Conservation (phyloP, 2,888 invertebrate genomes). For the Lochmaea capreae region DNA sequence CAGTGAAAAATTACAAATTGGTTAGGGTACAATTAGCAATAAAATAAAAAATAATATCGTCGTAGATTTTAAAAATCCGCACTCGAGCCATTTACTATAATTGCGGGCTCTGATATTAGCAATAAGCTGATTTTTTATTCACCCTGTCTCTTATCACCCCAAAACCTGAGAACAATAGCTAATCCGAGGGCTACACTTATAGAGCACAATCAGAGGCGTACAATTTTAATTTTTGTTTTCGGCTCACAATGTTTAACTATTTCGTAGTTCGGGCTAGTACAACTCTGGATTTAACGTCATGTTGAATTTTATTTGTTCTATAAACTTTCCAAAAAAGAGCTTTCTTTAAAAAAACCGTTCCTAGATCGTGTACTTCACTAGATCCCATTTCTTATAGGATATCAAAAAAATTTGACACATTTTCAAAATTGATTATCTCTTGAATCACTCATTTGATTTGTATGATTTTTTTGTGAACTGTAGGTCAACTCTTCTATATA, state of each 20-base stretch:
- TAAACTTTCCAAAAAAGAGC: too few relatives aligned
- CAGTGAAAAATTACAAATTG: slow-evolving; percentile 47
- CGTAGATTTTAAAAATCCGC: slow-evolving; percentile 59
- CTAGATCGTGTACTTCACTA: too few relatives aligned
- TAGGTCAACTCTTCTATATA: too few relatives aligned
- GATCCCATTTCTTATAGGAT: too few relatives aligned
- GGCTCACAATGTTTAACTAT: not conserved
- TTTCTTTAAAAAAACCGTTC: too few relatives aligned
- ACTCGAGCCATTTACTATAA: slow-evolving; percentile 63
- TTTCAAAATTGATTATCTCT: too few relatives aligned
- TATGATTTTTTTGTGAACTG: too few relatives aligned
- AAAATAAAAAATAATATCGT: slow-evolving; percentile 61
- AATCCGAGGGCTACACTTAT: slow-evolving; percentile 58
- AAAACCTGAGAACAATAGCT: slow-evolving; percentile 64
- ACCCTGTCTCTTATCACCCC: slow-evolving; percentile 65
- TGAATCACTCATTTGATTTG: too few relatives aligned
- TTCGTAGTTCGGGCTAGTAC: not conserved
- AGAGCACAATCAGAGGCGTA: slow-evolving; percentile 41
- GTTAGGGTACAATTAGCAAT: slow-evolving; percentile 59
- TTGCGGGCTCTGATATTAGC: slow-evolving; percentile 66
- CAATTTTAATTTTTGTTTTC: not conserved
- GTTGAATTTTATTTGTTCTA: too few relatives aligned
- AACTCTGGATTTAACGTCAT: not conserved
- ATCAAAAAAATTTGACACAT: too few relatives aligned
- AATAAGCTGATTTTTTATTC: slow-evolving; percentile 68